These are phyloP conservation scores for Neodiprion lecontei DNA, from an alignment of 1,140 invertebrate species.

Conservation along the genomic window DNA sequence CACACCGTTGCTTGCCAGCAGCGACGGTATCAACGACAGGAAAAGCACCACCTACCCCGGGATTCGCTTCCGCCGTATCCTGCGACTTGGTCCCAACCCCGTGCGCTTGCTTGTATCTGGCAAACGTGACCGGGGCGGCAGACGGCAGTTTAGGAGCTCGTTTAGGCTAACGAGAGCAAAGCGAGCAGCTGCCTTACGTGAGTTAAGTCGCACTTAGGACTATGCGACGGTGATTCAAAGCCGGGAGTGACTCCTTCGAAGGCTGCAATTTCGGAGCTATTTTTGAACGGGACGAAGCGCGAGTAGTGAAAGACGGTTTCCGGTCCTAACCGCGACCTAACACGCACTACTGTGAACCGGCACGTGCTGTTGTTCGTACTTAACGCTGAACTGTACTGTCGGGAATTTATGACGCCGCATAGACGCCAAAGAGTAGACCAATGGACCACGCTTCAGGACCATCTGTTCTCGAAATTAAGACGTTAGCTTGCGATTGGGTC, in stretches of 20 bases:
- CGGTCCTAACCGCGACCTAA: slow-evolving; percentile 1
- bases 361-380: slow-evolving; percentile 6
- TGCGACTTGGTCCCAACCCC: background rate
- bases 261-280: no score
- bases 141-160: slow-evolving; percentile 1
- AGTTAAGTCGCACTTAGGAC: background rate
- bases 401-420: slow-evolving; percentile 1
- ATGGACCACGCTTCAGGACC: background rate
- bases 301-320: background rate
- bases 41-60: no score
- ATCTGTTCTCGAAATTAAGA: slow-evolving; percentile 6
- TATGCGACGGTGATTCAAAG: background rate
- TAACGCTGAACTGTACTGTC: background rate
- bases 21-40: no score
- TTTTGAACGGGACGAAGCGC: background rate
- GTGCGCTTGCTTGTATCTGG: slow-evolving; percentile 1
- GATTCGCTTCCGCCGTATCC: background rate
- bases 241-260: background rate
- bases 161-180: slow-evolving; percentile 7
- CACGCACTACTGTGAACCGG: background rate
- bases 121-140: slow-evolving; percentile 2
- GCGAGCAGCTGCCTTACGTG: slow-evolving; percentile 3
- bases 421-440: slow-evolving; percentile 2
- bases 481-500: background rate
- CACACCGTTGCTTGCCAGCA: no score